These are phyloP conservation scores for Harpagifer antarcticus DNA, from an alignment of 2,797 vertebrate genomes.

Conservation along the genomic window DNA sequence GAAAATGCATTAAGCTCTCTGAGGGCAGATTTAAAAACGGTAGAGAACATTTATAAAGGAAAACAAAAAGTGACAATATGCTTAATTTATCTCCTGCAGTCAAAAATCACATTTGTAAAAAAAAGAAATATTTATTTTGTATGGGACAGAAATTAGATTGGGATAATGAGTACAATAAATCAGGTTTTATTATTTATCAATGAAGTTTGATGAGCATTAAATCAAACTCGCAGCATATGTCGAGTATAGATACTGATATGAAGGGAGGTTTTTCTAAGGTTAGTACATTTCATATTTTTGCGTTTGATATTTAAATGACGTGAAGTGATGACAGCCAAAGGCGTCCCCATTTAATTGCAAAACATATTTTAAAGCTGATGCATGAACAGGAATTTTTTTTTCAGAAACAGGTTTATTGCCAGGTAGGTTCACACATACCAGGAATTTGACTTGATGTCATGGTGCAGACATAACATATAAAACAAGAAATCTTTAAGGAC, in stretches of 20 bases:
- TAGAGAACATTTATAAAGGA: constrained; percentile 23
- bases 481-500: too few relatives aligned
- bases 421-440: too few relatives aligned
- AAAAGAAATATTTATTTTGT: too few relatives aligned
- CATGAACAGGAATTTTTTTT: too few relatives aligned
- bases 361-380: neutral
- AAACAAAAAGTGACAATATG: constrained; percentile 1
- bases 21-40: constrained; percentile 14
- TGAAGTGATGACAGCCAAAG: neutral
- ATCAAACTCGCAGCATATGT: neutral
- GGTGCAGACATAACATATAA: too few relatives aligned
- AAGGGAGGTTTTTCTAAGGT: neutral
- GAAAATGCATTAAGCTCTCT: constrained; percentile 40
- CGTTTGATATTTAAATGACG: neutral
- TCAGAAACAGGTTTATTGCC: too few relatives aligned
- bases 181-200: neutral
- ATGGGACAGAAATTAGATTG: neutral
- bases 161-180: neutral
- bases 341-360: neutral
- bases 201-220: neutral
- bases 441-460: too few relatives aligned
- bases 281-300: neutral
- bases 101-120: neutral
- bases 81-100: constrained; percentile 3
- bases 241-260: neutral